Base-by-base conservation (phyloP, 2,888 invertebrate species). In the Linnaemya tessellans region DNA sequence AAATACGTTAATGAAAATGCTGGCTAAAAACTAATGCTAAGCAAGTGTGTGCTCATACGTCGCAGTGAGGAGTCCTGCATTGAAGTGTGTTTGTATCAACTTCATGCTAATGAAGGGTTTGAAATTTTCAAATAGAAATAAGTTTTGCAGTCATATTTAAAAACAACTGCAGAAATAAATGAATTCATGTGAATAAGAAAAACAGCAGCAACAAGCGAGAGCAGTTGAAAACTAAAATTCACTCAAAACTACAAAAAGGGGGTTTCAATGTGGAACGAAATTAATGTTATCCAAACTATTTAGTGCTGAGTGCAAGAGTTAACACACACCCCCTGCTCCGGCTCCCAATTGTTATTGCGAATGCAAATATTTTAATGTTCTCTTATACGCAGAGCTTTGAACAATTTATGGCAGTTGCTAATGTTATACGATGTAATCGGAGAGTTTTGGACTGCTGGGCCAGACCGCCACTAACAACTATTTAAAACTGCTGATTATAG, bases 401-500 rank as follows among this genome's bases (percentile, higher is more conserved):
- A 30, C 43, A 65, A 83, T 73, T 70, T 79, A 79, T 81, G 79
- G 86, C 84, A 84, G 35, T 65, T 75, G 75, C 79, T 67, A 71
- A 71, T 74, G 65, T 78, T 78, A 64, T 62, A 67, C 25, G 49
- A 49, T 64, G 38, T 67, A 77, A 38, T n/a, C 49, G 2, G 58
- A 65, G 43, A 56, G 65, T 3, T 2, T 75, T 20, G 20, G 15
- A 46, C 18, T 54, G 22, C 51, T 41, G 25, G 70, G 56, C 38
- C n/a, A 38, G 71, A 22, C 64, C 70, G 60, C 60, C 67, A 73
- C 77, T 56, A 54, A 60, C n/a, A 68, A 64, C 64, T 22, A 70
- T 58, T 62, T 64, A 51, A 70, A 71, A 86, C 67, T 87, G 85
- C 65, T 87, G 86, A 77, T 87, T 81, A 81, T 71, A 58, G 83